Evolutionary conservation across 2,888 invertebrate species (phyloP).

Genomic region (Drosophila nr. fundita): DNA sequence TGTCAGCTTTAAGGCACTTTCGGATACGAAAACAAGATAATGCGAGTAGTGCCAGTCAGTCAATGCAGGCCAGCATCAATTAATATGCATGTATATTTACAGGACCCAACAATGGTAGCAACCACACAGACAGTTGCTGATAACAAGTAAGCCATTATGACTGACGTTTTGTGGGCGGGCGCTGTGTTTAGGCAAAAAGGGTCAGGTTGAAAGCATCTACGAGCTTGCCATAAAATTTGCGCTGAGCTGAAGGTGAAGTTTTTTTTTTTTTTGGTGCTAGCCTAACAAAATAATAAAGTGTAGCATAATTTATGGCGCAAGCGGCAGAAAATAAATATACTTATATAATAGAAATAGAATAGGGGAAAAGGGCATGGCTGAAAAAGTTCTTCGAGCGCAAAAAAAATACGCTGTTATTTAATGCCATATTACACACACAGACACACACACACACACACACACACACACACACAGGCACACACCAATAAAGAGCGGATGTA

Average conservation of each 20-base stretch:
- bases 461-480: constrained; percentile 29
- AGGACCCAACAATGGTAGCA: constrained; percentile 3
- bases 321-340: constrained; percentile 19
- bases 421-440: constrained; percentile 44
- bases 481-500: constrained; percentile 4
- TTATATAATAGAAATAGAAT: constrained; percentile 23
- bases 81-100: constrained; percentile 20
- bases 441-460: constrained; percentile 14
- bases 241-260: constrained; percentile 42
- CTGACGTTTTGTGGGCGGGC: constrained; percentile 35
- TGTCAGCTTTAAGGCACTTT: neutral
- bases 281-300: constrained; percentile 60
- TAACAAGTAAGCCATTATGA: constrained; percentile 35
- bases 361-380: constrained; percentile 18
- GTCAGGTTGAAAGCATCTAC: constrained; percentile 32
- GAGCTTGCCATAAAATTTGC: constrained; percentile 42
- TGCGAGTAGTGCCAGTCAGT: constrained; percentile 4
- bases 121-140: constrained; percentile 15
- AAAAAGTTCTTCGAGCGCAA: constrained; percentile 56
- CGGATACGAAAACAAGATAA: neutral
- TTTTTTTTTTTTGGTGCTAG: constrained; percentile 1
- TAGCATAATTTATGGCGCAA: constrained; percentile 58
- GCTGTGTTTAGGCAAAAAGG: constrained; percentile 30
- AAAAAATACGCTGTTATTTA: constrained; percentile 62
- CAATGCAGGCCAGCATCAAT: constrained; percentile 28